phyloP scores from a whole-genome alignment of 2,888 invertebrate species.

The Heliconius hortense region DNA sequence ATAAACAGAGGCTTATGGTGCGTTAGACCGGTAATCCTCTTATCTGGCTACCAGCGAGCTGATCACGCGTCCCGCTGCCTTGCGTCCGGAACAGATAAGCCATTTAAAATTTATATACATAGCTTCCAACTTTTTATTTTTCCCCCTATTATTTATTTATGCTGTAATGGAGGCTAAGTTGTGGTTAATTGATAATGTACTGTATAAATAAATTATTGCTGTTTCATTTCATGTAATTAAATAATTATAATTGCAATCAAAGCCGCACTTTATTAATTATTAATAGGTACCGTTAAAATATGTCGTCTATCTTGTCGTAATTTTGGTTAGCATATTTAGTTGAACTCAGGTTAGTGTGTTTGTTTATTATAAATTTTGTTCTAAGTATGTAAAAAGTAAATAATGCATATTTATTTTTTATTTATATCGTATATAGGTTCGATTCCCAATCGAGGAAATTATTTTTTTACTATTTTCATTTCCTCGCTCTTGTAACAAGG shows the following conservation, averaged over 20 bases:
- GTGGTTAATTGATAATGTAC: not conserved
- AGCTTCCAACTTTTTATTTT: constrained; percentile 43
- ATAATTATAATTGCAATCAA: not conserved
- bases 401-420: too few species aligned
- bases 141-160: constrained; percentile 24
- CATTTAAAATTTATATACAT: constrained; percentile 51
- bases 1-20: constrained; percentile 57
- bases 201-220: not conserved
- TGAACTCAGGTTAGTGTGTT: too few species aligned
- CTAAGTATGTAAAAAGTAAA: too few species aligned
- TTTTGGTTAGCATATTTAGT: not conserved
- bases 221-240: not conserved
- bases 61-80: constrained; percentile 56
- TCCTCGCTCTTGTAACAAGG: too few species aligned
- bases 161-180: constrained; percentile 9
- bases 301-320: not conserved
- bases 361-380: too few species aligned
- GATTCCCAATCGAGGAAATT: too few species aligned
- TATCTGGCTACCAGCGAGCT: constrained; percentile 58
- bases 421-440: too few species aligned
- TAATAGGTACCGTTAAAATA: not conserved
- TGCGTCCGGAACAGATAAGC: constrained; percentile 52
- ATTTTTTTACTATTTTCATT: too few species aligned
- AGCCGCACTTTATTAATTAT: too few species aligned
- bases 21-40: constrained; percentile 59